Percentiles rank a stretch among this genome's conserved stretches.
Conservation (phyloP, 2,797 vertebrate species). For the Triplophysa yarkandensis region DNA sequence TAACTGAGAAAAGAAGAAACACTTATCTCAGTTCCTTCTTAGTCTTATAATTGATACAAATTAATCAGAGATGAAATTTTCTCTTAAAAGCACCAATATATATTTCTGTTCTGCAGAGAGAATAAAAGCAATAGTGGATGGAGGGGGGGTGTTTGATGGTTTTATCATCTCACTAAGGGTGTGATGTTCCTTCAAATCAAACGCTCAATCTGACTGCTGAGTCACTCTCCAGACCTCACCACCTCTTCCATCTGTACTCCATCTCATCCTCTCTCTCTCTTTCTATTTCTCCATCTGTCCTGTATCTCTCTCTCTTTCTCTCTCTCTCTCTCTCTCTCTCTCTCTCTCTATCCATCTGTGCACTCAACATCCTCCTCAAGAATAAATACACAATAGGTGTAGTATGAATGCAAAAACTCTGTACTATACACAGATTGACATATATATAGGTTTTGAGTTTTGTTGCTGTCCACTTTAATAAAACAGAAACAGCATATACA, state of each 20-base stretch:
- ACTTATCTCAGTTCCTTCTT: no score
- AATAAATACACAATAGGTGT: neutral
- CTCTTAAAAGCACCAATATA: neutral
- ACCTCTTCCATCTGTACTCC: conserved; percentile 43
- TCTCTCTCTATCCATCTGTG: conserved; percentile 24
- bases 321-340: conserved; percentile 16
- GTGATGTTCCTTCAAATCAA: conserved; percentile 77
- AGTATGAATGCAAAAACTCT: neutral
- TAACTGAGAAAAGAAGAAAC: no score
- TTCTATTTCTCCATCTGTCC: conserved; percentile 52
- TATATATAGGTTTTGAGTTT: no score
- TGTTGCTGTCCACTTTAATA: neutral
- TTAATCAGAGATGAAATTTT: no score
- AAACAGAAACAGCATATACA: no score
- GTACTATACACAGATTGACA: no score
- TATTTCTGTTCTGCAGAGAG: neutral
- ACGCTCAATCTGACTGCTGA: conserved; percentile 56
- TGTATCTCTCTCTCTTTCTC: conserved; percentile 11
- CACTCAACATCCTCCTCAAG: conserved; percentile 8
- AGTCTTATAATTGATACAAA: no score
- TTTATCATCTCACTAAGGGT: conserved; percentile 71
- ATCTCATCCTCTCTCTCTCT: conserved; percentile 37
- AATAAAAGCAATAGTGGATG: neutral
- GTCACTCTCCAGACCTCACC: conserved; percentile 48
- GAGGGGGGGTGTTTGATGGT: conserved; percentile 21